Evolutionary conservation across 2,888 invertebrate species (phyloP), one percentile per base, ranked within the genome.

Genomic region (Mesoligia furuncula): DNA sequence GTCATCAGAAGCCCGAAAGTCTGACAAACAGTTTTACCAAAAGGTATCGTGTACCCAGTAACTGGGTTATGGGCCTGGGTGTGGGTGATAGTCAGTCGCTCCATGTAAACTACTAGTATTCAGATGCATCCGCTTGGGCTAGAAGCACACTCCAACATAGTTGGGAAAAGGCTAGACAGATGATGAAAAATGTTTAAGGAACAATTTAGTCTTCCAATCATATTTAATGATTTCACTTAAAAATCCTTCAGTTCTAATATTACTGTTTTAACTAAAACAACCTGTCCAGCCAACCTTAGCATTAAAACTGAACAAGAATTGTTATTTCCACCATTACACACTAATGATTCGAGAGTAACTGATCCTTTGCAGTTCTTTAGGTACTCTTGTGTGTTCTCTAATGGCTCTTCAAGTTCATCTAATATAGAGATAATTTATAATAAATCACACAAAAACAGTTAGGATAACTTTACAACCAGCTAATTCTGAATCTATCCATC

Each of bases 311-410:
- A 73, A 80, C 51, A 48, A n/a, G 36, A 64, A 79, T 67, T 54
- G 81, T 80, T 80, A 80, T 54, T 27, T 3, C 45, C 7, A 45
- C 36, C 27, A 80, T 79, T 66, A 66, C 31, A 39, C 48, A 59
- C 71, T 65, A 65, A 79, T 72, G 20, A 39, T 65, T 42, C n/a
- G 20, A 27, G 48, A 57, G 24, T 13, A 68, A 45, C 20, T 69
- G 57, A 69, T 57, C 69, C n/a, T 57, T 61, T 61, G 20, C 1
- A 31, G 2, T 27, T 1, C n/a, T 13, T 5, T n/a, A n/a, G n/a
- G 4, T 27, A 17, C 17, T 27, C 27, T 59, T 59, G 59, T 59
- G 27, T 17, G 59, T 27, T 15, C 17, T 59, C 59, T 59, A 27
- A 27, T 31, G 27, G 6, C 27, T 59, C 15, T 7, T 59, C 15